phyloP scores from a whole-genome alignment of 2,888 invertebrate species.

The Sclerodermus sp. region DNA sequence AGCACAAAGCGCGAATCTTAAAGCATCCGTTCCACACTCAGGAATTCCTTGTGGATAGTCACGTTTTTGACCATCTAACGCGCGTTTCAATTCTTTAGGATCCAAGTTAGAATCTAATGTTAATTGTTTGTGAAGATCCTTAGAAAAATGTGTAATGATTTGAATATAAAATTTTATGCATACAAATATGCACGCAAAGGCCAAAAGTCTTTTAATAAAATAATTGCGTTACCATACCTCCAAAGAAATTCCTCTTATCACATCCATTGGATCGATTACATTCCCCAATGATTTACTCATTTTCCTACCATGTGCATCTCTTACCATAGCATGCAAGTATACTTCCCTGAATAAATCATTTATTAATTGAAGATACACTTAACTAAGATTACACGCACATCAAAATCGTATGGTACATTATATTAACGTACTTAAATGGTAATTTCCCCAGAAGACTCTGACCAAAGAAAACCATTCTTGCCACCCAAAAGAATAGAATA shows the following conservation, averaged over 20 bases:
- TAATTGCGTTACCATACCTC: slow-evolving; percentile 59
- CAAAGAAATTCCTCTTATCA: slow-evolving; percentile 83
- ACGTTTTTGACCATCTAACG: slow-evolving; percentile 58
- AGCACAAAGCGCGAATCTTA: slow-evolving; percentile 88
- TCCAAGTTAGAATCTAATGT: slow-evolving; percentile 77
- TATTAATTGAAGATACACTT: background rate
- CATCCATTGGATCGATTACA: slow-evolving; percentile 96
- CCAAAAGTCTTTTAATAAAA: no score
- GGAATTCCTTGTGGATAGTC: slow-evolving; percentile 87
- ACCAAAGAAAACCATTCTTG: slow-evolving; percentile 98
- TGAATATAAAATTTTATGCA: background rate
- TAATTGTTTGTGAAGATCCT: slow-evolving; percentile 73
- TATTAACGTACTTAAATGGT: slow-evolving; percentile 74
- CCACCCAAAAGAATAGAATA: slow-evolving; percentile 99
- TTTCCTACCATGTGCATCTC: slow-evolving; percentile 97
- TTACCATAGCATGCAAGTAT: slow-evolving; percentile 93
- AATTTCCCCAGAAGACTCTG: slow-evolving; percentile 84
- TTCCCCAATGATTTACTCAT: slow-evolving; percentile 99
- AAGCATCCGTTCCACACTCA: slow-evolving; percentile 93
- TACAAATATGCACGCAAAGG: background rate
- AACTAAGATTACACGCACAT: background rate
- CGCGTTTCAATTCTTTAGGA: slow-evolving; percentile 68
- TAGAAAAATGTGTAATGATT: slow-evolving; percentile 3
- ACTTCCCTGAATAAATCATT: slow-evolving; percentile 66
- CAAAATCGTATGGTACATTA: no score